Evolutionary conservation across 2,797 vertebrate species (phyloP).

Genomic region (Ctenochaetus hawaiiensis): DNA sequence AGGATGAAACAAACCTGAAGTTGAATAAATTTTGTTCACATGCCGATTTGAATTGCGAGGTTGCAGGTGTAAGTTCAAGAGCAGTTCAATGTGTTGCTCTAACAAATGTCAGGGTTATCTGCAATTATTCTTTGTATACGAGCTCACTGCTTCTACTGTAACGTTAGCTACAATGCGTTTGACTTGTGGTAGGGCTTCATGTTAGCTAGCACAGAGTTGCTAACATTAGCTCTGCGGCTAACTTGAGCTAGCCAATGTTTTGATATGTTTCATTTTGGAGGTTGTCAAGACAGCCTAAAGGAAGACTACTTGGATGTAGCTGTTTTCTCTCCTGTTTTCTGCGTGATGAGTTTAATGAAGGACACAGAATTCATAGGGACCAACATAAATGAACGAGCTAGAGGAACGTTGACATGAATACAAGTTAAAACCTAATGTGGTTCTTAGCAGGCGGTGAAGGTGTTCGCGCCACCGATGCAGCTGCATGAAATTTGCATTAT

Average conservation of each 20-base stretch:
- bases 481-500: not conserved
- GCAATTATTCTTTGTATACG: too few relatives aligned
- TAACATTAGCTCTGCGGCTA: constrained; percentile 60
- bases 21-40: not conserved
- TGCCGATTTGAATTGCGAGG: not conserved
- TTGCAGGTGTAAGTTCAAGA: constrained; percentile 2
- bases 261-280: constrained; percentile 23
- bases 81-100: accelerated
- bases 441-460: not conserved
- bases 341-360: accelerated
- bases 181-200: not conserved
- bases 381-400: not conserved
- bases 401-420: not conserved
- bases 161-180: not conserved
- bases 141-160: not conserved
- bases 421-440: constrained; percentile 3
- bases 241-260: constrained; percentile 24
- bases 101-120: too few relatives aligned
- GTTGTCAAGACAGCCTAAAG: not conserved
- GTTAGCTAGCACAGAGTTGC: constrained; percentile 38
- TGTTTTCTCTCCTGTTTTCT: accelerated
- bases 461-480: constrained; percentile 59
- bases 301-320: accelerated
- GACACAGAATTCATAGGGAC: accelerated
- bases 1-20: constrained; percentile 4